These are phyloP conservation scores for Arrhopalites spinosus DNA, from an alignment of 2,888 invertebrate species.

Conservation along the genomic window DNA sequence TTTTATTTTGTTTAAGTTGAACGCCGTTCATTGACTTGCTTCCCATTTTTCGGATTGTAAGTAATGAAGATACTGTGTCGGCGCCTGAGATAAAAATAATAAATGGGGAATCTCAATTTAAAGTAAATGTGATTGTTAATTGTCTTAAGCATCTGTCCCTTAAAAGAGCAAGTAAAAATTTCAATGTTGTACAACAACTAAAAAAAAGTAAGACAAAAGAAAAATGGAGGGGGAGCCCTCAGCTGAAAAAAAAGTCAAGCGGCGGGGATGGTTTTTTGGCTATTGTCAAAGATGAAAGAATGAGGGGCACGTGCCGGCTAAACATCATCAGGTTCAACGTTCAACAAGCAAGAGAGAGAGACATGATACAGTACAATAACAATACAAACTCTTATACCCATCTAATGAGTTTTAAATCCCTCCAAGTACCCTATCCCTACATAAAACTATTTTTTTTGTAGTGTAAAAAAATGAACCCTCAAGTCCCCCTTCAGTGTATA, in stretches of 20 bases:
- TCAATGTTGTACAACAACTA: neutral
- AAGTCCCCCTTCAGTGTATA: neutral
- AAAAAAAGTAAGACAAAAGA: constrained; percentile 20
- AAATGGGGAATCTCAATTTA: too few species aligned
- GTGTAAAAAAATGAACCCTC: neutral
- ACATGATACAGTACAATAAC: neutral
- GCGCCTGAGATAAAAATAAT: too few species aligned
- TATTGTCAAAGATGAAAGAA: constrained; percentile 14
- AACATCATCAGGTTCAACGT: constrained; percentile 34
- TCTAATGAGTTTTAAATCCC: constrained; percentile 34
- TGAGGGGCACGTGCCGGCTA: constrained; percentile 35
- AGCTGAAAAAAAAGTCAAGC: constrained; percentile 35
- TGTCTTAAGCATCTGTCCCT: neutral
- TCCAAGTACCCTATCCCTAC: neutral
- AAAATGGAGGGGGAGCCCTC: constrained; percentile 28
- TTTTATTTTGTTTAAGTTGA: too few species aligned
- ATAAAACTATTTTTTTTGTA: neutral
- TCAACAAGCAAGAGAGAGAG: constrained; percentile 30
- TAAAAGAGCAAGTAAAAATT: neutral
- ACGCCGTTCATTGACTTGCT: too few species aligned
- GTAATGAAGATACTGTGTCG: too few species aligned
- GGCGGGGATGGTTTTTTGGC: too few species aligned
- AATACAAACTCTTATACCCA: neutral
- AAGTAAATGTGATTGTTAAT: too few species aligned
- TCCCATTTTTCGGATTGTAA: too few species aligned